These are phyloP conservation scores for Anthopleura sola DNA, from an alignment of 64 coral and sea anemone genomes.

Conservation along the genomic window DNA sequence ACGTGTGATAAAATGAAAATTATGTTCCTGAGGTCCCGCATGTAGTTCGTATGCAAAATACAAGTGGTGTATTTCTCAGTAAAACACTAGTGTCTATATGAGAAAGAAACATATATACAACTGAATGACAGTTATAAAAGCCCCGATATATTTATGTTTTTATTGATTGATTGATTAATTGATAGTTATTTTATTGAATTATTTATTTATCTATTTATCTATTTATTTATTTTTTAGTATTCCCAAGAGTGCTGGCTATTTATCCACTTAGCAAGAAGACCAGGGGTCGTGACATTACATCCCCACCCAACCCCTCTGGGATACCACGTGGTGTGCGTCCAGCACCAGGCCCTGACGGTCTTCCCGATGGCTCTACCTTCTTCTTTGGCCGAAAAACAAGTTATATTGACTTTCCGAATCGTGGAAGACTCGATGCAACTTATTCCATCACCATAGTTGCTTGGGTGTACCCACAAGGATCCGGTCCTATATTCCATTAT, in stretches of 20 bases:
- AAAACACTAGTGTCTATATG: too few species aligned
- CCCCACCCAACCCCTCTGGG: conserved; percentile 48
- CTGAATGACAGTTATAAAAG: too few species aligned
- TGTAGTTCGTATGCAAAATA: too few species aligned
- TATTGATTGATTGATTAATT: not conserved
- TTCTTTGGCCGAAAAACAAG: conserved; percentile 60
- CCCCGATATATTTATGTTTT: too few species aligned
- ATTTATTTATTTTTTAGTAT: conserved; percentile 16
- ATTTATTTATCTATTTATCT: too few species aligned
- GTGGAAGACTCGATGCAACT: conserved; percentile 64
- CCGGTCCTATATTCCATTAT: conserved; percentile 84
- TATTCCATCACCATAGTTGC: conserved; percentile 76
- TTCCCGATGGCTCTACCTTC: conserved; percentile 59
- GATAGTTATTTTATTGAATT: not conserved
- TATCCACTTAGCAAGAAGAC: conserved; percentile 60
- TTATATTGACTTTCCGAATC: conserved; percentile 77
- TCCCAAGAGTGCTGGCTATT: conserved; percentile 68
- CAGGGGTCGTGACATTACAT: conserved; percentile 66
- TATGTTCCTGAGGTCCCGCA: too few species aligned
- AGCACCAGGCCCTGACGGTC: conserved; percentile 64
- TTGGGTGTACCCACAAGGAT: conserved; percentile 68
- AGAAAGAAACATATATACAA: too few species aligned
- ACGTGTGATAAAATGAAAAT: too few species aligned
- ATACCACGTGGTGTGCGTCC: conserved; percentile 29
- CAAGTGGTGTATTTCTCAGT: too few species aligned